phyloP scores from a whole-genome alignment of 2,797 vertebrate species.

The Nothura maculosa region DNA sequence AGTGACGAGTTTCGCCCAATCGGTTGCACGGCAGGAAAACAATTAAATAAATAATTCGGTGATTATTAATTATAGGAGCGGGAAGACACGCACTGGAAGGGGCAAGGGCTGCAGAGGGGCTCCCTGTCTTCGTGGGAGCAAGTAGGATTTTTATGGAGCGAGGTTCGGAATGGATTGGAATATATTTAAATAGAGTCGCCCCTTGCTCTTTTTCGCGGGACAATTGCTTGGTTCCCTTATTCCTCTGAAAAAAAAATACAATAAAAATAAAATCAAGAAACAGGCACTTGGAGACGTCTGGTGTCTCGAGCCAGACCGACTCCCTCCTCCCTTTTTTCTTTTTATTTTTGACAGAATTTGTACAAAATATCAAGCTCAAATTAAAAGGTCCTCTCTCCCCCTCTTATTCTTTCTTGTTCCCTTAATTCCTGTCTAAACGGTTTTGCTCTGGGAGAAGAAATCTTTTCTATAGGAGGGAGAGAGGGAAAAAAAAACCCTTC shows the following conservation, averaged over 20 bases:
- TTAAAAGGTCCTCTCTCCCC: constrained; percentile 86
- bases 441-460: constrained; percentile 98
- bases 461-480: constrained; percentile 90
- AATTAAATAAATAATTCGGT: background rate
- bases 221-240: background rate
- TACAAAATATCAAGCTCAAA: constrained; percentile 92
- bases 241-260: fast-evolving
- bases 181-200: constrained; percentile 1
- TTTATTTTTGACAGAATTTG: constrained; percentile 78
- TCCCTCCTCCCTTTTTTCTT: background rate
- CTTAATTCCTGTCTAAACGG: constrained; percentile 99
- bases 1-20: background rate
- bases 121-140: background rate
- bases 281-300: constrained; percentile 7
- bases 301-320: background rate
- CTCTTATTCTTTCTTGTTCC: constrained; percentile 89
- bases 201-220: background rate
- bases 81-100: background rate
- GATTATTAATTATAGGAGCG: background rate
- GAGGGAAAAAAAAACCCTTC: constrained; percentile 83
- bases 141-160: background rate
- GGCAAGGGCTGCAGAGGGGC: background rate
- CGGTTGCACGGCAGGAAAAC: background rate
- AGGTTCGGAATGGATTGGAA: background rate
- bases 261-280: constrained; percentile 32